Conservation (phyloP, 2,113 vertebrate species). For the Corythoichthys haematopterus region DNA sequence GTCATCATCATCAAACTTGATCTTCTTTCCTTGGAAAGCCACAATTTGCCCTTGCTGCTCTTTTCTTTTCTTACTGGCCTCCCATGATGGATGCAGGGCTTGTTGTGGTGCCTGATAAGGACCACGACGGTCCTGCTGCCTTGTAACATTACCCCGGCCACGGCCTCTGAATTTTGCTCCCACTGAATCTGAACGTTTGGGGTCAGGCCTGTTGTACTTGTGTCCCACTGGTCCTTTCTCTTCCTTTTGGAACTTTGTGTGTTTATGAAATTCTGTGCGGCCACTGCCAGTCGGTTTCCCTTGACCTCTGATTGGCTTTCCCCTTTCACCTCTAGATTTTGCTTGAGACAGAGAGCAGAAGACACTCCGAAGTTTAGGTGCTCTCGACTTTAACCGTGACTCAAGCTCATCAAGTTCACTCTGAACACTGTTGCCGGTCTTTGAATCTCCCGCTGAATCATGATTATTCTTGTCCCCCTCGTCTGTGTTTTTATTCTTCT, state of each 20-base stretch:
- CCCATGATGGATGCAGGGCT: constrained; percentile 94
- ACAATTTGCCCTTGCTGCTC: constrained; percentile 85
- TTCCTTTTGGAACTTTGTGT: constrained; percentile 27
- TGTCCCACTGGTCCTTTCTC: constrained; percentile 1
- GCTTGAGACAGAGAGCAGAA: constrained; percentile 79
- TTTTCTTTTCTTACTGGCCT: constrained; percentile 87
- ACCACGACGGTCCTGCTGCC: constrained; percentile 22
- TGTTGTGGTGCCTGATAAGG: constrained; percentile 56
- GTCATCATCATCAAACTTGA: constrained; percentile 83
- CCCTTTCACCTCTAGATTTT: constrained; percentile 18
- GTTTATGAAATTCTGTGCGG: constrained; percentile 23
- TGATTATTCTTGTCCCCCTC: constrained; percentile 21
- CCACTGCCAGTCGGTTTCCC: constrained; percentile 8
- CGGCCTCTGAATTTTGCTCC: background rate
- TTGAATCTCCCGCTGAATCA: background rate
- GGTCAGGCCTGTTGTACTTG: constrained; percentile 22
- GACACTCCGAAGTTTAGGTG: constrained; percentile 70
- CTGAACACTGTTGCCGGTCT: constrained; percentile 16
- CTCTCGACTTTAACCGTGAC: constrained; percentile 51
- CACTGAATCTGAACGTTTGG: background rate
- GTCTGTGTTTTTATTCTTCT: constrained; percentile 31
- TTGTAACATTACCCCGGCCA: background rate
- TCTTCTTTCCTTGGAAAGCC: constrained; percentile 93
- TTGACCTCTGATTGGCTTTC: constrained; percentile 17
- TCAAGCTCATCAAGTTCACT: constrained; percentile 44